Evolutionary conservation across 2,797 vertebrate species (phyloP).

Genomic region (Pogoniulus pusillus): DNA sequence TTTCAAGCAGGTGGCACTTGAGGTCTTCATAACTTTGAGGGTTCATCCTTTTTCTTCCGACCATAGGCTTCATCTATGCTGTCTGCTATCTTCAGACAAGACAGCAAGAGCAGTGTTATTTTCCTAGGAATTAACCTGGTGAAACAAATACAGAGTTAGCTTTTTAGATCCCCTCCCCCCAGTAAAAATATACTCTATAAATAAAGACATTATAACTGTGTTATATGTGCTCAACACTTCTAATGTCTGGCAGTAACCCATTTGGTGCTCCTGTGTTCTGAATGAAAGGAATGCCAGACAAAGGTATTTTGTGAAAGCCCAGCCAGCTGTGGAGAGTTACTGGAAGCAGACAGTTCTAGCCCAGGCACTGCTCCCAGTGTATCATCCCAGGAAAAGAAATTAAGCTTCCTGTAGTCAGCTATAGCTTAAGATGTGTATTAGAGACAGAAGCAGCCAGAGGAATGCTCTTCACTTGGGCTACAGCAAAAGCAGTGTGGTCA

Average conservation of each 20-base stretch:
- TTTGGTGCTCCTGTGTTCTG: accelerated
- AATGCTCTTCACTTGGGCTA: neutral
- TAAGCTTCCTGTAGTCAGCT: neutral
- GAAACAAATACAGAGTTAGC: neutral
- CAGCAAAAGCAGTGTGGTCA: too few relatives aligned
- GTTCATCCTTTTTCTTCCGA: neutral
- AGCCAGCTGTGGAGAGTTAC: neutral
- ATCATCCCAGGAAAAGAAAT: neutral
- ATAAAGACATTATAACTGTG: neutral
- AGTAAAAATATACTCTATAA: neutral
- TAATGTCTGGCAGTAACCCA: neutral
- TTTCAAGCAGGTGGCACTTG: neutral
- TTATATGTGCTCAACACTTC: neutral
- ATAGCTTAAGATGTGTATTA: neutral
- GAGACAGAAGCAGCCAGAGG: neutral
- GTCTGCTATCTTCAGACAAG: neutral
- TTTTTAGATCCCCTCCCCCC: neutral
- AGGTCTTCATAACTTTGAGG: neutral
- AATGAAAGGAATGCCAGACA: neutral
- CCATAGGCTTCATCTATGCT: neutral
- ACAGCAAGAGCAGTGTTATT: accelerated
- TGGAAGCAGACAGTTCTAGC: neutral
- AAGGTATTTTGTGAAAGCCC: neutral
- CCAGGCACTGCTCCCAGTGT: neutral
- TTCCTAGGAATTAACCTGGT: neutral